Evolutionary conservation across 1,140 invertebrate species (phyloP).

Genomic region (Anthonomus grandis): DNA sequence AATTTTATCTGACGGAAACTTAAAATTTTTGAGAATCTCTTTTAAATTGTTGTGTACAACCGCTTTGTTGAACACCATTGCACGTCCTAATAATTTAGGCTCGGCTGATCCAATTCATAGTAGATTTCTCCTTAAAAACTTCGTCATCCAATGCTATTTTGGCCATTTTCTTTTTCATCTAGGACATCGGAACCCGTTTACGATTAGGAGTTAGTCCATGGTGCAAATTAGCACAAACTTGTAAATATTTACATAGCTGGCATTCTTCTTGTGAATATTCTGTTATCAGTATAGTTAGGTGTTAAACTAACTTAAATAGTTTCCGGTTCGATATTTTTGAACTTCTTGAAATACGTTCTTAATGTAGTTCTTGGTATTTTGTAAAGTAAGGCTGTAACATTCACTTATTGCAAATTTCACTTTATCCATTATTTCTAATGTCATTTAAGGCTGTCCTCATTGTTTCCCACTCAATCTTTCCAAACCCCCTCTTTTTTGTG

Average conservation of each 20-base stretch:
- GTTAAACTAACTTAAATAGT: constrained; percentile 5
- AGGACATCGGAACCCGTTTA: constrained; percentile 8
- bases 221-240: constrained; percentile 1
- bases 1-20: constrained; percentile 32
- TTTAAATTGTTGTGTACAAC: constrained; percentile 8
- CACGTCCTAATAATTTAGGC: constrained; percentile 5
- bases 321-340: too few species aligned
- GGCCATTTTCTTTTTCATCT: constrained; percentile 7
- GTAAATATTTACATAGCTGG: constrained; percentile 9
- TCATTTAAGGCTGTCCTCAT: constrained; percentile 5
- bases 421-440: constrained; percentile 6
- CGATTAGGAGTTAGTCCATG: constrained; percentile 13
- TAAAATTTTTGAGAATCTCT: constrained; percentile 1
- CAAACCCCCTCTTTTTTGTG: background rate
- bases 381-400: constrained; percentile 1
- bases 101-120: too few species aligned
- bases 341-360: constrained; percentile 1
- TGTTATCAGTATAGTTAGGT: constrained; percentile 9
- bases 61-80: constrained; percentile 13
- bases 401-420: too few species aligned
- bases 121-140: too few species aligned
- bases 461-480: background rate
- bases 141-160: constrained; percentile 6
- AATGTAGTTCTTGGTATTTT: constrained; percentile 5
- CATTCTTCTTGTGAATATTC: constrained; percentile 16